Percentiles rank a stretch among this genome's conserved stretches.
Evolutionary conservation across 1,140 invertebrate genomes (phyloP).

Genomic region (Meloidogyne hapla): DNA sequence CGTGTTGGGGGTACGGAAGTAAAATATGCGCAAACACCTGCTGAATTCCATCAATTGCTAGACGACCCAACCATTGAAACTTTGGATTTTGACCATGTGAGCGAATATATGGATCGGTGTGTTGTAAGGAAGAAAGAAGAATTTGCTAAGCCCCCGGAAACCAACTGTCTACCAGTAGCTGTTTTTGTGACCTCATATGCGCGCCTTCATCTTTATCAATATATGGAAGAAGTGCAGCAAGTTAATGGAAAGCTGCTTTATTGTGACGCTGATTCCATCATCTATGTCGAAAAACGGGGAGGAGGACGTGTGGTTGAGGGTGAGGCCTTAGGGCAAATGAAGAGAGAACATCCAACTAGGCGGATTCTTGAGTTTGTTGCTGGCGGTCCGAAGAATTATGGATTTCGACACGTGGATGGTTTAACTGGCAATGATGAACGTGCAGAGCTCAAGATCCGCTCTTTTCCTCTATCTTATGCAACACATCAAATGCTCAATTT

Average conservation of each 20-base stretch:
- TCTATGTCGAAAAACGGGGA: not conserved
- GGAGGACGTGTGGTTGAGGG: not conserved
- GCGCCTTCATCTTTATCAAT: constrained; percentile 14
- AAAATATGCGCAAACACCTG: not conserved
- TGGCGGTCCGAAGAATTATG: constrained; percentile 32
- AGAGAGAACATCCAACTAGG: constrained; percentile 3
- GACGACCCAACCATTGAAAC: constrained; percentile 5
- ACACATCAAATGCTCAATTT: constrained; percentile 15
- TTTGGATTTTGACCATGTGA: constrained; percentile 21
- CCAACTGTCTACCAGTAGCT: constrained; percentile 26
- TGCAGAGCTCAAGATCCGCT: not conserved
- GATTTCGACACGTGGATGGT: not conserved
- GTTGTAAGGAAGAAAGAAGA: not conserved
- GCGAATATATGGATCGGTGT: constrained; percentile 15
- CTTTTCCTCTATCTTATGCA: not conserved
- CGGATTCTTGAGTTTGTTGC: constrained; percentile 32
- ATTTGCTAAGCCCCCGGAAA: constrained; percentile 16
- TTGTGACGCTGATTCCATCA: constrained; percentile 4
- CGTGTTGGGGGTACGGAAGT: constrained; percentile 1
- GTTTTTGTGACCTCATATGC: not conserved
- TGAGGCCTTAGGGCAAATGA: constrained; percentile 26
- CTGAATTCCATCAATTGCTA: constrained; percentile 10
- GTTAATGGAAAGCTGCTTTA: not conserved
- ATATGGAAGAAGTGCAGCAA: constrained; percentile 24
- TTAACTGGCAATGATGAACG: not conserved